Evolutionary conservation across 2,797 vertebrate species (phyloP).

Genomic region (Tokudaia tokunoshimensis): DNA sequence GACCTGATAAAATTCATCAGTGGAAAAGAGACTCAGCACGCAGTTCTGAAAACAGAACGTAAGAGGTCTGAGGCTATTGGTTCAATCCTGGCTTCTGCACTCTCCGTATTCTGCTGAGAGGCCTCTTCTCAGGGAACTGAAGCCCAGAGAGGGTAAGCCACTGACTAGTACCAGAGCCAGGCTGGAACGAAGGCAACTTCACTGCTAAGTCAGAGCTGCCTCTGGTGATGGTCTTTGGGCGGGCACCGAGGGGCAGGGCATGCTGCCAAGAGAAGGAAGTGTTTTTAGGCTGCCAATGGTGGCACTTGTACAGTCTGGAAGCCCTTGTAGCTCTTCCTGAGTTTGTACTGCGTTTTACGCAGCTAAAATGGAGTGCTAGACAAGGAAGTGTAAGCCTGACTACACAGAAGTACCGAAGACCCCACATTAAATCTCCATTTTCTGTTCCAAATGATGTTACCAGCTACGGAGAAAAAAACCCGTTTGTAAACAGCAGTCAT

Average conservation of each 20-base stretch:
- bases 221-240: not conserved
- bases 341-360: not conserved
- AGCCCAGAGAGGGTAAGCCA: constrained; percentile 1
- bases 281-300: not conserved
- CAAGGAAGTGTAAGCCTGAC: not conserved
- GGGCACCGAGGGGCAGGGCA: not conserved
- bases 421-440: constrained; percentile 32
- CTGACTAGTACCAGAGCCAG: not conserved
- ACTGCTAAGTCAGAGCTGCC: not conserved
- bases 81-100: constrained; percentile 32
- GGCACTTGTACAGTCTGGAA: not conserved
- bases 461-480: constrained; percentile 17
- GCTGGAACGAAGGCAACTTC: not conserved
- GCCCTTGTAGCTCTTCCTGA: constrained; percentile 34
- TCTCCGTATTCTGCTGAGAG: not conserved
- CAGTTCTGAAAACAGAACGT: constrained; percentile 3
- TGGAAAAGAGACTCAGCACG: constrained; percentile 29
- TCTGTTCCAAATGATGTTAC: not conserved
- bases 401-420: not conserved
- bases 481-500: not conserved
- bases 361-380: constrained; percentile 37
- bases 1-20: constrained; percentile 57
- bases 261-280: not conserved
- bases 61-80: not conserved
- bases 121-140: constrained; percentile 31